These are phyloP conservation scores for Antitype chi DNA, from an alignment of 2,888 invertebrate species.

Conservation along the genomic window DNA sequence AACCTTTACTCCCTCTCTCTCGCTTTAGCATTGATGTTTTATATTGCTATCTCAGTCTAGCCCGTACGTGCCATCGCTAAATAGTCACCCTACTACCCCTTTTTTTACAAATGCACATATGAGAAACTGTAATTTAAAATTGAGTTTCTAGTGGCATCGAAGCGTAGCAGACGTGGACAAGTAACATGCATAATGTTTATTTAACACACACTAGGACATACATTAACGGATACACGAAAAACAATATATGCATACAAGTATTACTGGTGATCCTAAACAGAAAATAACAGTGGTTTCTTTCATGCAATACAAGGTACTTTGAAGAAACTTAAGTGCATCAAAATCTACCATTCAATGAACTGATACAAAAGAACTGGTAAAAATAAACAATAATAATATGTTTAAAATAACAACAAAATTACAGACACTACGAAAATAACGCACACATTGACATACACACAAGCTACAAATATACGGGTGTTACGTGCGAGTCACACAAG, in stretches of 20 bases:
- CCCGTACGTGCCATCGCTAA: background rate
- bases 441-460: slow-evolving; percentile 24
- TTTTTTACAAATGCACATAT: slow-evolving; percentile 2
- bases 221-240: slow-evolving; percentile 12
- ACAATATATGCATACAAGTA: background rate
- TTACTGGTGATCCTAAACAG: background rate
- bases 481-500: background rate
- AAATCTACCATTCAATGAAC: background rate
- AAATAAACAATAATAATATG: background rate
- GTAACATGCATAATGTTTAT: slow-evolving; percentile 30
- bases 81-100: slow-evolving; percentile 1
- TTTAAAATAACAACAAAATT: background rate
- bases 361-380: too few relatives aligned
- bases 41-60: background rate
- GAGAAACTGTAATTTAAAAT: slow-evolving; percentile 13
- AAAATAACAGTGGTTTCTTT: background rate
- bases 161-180: slow-evolving; percentile 32
- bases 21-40: background rate
- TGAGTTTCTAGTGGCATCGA: slow-evolving; percentile 35
- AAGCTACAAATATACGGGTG: background rate
- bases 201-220: slow-evolving; percentile 6
- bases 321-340: background rate
- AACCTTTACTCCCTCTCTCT: background rate
- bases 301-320: slow-evolving; percentile 3
- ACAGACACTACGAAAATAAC: slow-evolving; percentile 12